Evolutionary conservation across 1,140 invertebrate species (phyloP), one percentile per base, ranked within the genome.

Genomic region (Tribolium madens): DNA sequence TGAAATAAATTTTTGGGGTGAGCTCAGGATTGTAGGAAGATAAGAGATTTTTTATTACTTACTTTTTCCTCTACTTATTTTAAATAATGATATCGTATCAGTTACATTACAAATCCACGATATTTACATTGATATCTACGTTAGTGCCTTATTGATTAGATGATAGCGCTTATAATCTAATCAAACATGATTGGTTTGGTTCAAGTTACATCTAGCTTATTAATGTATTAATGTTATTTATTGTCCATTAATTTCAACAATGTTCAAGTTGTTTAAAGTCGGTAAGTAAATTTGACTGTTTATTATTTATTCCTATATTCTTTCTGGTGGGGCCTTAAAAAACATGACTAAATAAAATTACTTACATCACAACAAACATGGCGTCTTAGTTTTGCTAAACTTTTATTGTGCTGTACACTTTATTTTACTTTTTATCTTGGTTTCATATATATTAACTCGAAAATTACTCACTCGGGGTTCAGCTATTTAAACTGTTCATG

Each of bases 151-250:
- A 57, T 57, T 12, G 18, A 57, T 57, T 12, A 9, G 10, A 18
- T 57, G 52, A 57, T 57, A 57, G 18, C 52, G 18, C 17, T 53
- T 57, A 57, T 17, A 18, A 57, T 57, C 52, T 57, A 57, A 57
- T 57, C 52, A 57, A 18, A 18, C 12, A 57, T 33, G 7, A 64
- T 64, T 64, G 26, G 21, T 36, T 9, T 33, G 12, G 57, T 64
- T 64, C 26, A 33, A 64, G 26, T 64, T 64, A 33, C 57, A 64
- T n/a, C 26, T 10, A 33, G 2, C 3, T 33, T 64, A 26, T 64
- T 64, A 64, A 33, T 33, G 31, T 64, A 33, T 64, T 64, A 18
- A 10, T 42, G 36, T 42, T 4, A 42, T 33, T 42, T 4, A 42
- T 33, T 26, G 53, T 26, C 50, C n/a, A 64, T 33, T 12, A 33